These are phyloP conservation scores for Acanthochromis polyacanthus DNA, from an alignment of 2,113 vertebrate species.

Conservation along the genomic window DNA sequence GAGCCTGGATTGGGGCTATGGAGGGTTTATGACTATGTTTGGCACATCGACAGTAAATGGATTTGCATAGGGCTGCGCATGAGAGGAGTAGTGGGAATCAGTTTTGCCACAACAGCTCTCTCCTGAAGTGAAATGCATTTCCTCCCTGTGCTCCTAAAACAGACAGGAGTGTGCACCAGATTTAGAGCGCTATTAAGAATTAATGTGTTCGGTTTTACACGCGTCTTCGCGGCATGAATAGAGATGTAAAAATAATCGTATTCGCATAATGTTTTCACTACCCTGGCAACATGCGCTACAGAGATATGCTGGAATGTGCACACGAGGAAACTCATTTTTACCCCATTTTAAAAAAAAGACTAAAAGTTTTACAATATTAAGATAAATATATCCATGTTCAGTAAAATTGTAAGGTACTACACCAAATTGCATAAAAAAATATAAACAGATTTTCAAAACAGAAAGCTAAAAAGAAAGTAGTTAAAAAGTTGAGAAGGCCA, in stretches of 20 bases:
- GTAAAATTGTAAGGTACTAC: too few species aligned
- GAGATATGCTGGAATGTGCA: background rate
- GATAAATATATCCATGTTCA: too few species aligned
- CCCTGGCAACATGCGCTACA: background rate
- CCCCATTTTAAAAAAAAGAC: too few species aligned
- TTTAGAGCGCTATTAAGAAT: background rate
- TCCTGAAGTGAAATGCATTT: constrained; percentile 1
- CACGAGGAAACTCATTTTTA: too few species aligned
- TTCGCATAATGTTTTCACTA: background rate
- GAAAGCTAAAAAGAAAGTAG: too few species aligned
- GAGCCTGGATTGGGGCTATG: constrained; percentile 48
- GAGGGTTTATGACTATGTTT: constrained; percentile 56
- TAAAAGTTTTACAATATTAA: too few species aligned
- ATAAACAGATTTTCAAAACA: too few species aligned
- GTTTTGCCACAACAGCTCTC: constrained; percentile 18
- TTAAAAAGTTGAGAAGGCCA: too few species aligned
- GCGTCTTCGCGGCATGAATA: background rate
- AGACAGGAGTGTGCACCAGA: background rate
- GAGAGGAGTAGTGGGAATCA: constrained; percentile 43
- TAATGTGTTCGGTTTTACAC: background rate
- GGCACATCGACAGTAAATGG: constrained; percentile 26
- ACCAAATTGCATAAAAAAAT: too few species aligned
- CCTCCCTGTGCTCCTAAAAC: background rate
- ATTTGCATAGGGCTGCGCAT: constrained; percentile 40
- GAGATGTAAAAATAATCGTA: background rate